Evolutionary conservation across 2,888 invertebrate genomes (phyloP).

Genomic region (Cryptus viduatorius): DNA sequence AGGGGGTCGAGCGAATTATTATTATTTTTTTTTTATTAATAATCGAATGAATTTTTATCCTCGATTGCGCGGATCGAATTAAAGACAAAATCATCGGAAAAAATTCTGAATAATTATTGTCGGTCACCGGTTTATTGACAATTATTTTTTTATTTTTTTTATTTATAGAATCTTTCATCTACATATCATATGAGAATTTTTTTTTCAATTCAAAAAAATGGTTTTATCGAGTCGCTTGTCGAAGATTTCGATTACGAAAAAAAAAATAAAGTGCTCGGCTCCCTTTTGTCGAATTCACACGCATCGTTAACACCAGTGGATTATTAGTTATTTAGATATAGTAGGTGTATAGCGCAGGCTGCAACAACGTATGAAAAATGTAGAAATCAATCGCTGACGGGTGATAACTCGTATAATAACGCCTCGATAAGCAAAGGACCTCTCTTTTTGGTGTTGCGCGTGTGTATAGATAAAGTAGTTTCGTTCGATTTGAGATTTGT

Average conservation of each 20-base stretch:
- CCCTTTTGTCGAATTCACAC: slow-evolving; percentile 20
- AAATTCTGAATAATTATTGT: too few species aligned
- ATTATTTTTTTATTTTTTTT: too few species aligned
- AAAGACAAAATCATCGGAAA: too few species aligned
- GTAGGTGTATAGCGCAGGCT: slow-evolving; percentile 46
- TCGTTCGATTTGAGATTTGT: slow-evolving; percentile 54
- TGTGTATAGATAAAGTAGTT: slow-evolving; percentile 60
- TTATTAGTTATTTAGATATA: slow-evolving; percentile 23
- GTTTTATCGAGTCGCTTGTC: too few species aligned
- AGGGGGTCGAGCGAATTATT: slow-evolving; percentile 4
- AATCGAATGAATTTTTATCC: neutral
- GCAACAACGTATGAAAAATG: slow-evolving; percentile 41
- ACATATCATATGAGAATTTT: too few species aligned
- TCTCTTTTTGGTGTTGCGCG: slow-evolving; percentile 24
- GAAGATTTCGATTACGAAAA: neutral
- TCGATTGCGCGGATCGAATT: neutral
- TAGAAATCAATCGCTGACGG: slow-evolving; percentile 45
- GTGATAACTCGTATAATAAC: slow-evolving; percentile 19
- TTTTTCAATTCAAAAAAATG: too few species aligned
- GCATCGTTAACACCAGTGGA: slow-evolving; percentile 40
- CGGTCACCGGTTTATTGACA: too few species aligned
- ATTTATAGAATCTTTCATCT: too few species aligned
- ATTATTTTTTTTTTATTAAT: neutral
- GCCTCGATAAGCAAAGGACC: slow-evolving; percentile 10
- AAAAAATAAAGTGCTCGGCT: neutral